Conservation (phyloP, 2,888 invertebrate genomes). For the Melieria crassipennis region DNA sequence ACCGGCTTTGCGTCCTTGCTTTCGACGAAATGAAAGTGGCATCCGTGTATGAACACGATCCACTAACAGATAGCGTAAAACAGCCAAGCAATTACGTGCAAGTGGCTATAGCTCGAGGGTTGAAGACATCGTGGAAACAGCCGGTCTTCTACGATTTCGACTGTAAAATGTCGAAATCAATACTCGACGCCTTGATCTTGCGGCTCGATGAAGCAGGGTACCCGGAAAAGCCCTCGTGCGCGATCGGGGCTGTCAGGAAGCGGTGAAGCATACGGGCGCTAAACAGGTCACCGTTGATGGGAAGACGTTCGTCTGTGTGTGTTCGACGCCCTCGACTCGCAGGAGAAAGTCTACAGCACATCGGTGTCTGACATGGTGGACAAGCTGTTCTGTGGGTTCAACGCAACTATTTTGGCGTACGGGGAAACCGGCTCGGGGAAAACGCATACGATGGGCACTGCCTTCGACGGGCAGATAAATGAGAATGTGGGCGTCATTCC, state of each 20-base stretch:
- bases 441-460: constrained; percentile 92
- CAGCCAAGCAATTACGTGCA: too few relatives aligned
- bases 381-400: constrained; percentile 88
- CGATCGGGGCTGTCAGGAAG: constrained; percentile 78
- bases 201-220: too few relatives aligned
- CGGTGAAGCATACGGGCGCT: constrained; percentile 74
- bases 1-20: too few relatives aligned
- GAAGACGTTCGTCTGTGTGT: constrained; percentile 85
- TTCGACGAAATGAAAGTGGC: too few relatives aligned
- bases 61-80: too few relatives aligned
- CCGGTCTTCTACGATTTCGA: too few relatives aligned
- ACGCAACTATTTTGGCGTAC: constrained; percentile 93
- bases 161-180: too few relatives aligned
- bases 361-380: constrained; percentile 77
- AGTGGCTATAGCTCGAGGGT: too few relatives aligned
- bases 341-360: constrained; percentile 77
- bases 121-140: too few relatives aligned
- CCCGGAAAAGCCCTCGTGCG: constrained; percentile 43
- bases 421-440: constrained; percentile 95
- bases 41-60: too few relatives aligned
- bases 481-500: constrained; percentile 86
- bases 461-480: constrained; percentile 72
- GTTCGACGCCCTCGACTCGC: constrained; percentile 75
- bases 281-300: constrained; percentile 77
- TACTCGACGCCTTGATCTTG: too few relatives aligned